phyloP scores from a whole-genome alignment of 1,140 invertebrate genomes.

The Drosophila rufa region DNA sequence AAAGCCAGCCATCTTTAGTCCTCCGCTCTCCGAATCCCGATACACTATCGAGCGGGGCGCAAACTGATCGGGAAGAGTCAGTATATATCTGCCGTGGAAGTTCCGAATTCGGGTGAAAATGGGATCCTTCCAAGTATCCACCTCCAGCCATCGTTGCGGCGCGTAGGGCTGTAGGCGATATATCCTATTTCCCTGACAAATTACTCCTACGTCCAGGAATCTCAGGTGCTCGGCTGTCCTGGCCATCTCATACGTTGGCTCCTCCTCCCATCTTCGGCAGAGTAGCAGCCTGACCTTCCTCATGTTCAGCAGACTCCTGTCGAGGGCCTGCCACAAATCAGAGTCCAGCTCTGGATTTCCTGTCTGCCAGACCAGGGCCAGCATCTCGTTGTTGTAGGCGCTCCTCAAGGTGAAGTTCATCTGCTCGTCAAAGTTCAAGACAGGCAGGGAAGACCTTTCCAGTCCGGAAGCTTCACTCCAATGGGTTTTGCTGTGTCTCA shows the following conservation, averaged over 20 bases:
- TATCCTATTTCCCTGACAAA: not conserved
- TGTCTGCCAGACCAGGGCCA: conserved; percentile 44
- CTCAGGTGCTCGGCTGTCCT: not conserved
- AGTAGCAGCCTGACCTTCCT: conserved; percentile 47
- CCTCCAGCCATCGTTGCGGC: conserved; percentile 22
- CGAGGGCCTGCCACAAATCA: conserved; percentile 57
- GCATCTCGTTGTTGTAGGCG: conserved; percentile 43
- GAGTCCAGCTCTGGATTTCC: conserved; percentile 14
- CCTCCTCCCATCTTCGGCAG: not conserved
- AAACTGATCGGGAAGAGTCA: conserved; percentile 59
- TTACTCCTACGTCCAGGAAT: conserved; percentile 45
- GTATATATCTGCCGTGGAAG: conserved; percentile 18
- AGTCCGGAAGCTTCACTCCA: not conserved
- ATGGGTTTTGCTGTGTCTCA: conserved; percentile 33
- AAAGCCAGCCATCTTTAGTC: conserved; percentile 30
- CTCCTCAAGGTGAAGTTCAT: conserved; percentile 26
- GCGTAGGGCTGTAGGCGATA: conserved; percentile 54
- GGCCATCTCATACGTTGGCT: conserved; percentile 11
- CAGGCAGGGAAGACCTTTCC: conserved; percentile 7
- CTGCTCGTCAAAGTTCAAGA: conserved; percentile 35
- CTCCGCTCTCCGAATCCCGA: conserved; percentile 4
- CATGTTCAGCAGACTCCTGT: conserved; percentile 59
- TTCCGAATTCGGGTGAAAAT: conserved; percentile 39
- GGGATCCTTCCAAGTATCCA: not conserved
- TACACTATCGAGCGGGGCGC: conserved; percentile 47